Conservation (phyloP, 23 tunicate genomes). For the Halocynthia roretzi region DNA sequence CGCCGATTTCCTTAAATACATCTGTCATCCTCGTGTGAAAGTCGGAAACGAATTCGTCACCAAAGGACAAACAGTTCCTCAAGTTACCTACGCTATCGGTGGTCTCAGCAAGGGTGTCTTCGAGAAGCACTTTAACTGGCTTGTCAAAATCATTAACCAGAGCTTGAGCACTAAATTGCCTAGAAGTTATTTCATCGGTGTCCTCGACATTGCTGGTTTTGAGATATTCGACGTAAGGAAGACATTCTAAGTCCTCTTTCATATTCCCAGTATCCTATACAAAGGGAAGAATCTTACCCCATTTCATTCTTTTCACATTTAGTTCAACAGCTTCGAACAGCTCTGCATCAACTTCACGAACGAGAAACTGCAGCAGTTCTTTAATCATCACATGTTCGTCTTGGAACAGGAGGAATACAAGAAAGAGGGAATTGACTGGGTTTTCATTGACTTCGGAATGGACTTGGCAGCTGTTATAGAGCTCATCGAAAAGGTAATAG, state of each 20-base stretch:
- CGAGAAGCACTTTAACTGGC: slow-evolving; percentile 91
- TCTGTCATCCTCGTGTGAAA: slow-evolving; percentile 92
- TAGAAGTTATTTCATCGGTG: slow-evolving; percentile 98
- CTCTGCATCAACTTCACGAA: slow-evolving; percentile 99
- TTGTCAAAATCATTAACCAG: slow-evolving; percentile 72
- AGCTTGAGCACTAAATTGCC: slow-evolving; percentile 91
- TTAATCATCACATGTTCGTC: slow-evolving; percentile 99
- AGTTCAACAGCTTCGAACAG: slow-evolving; percentile 99
- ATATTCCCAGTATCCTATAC: background rate
- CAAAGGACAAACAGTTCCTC: slow-evolving; percentile 90
- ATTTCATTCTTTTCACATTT: background rate
- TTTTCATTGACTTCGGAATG: slow-evolving; percentile 98
- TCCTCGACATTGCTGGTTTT: slow-evolving; percentile 99
- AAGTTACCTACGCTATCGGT: slow-evolving; percentile 64
- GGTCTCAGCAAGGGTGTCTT: slow-evolving; percentile 91
- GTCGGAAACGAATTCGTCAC: slow-evolving; percentile 99
- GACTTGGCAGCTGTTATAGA: slow-evolving; percentile 97
- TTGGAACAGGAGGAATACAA: slow-evolving; percentile 99
- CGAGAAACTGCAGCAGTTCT: slow-evolving; percentile 98
- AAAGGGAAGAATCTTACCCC: background rate
- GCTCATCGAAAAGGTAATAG: slow-evolving; percentile 78
- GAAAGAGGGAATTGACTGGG: slow-evolving; percentile 98
- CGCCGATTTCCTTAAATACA: slow-evolving; percentile 80
- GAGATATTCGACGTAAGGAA: slow-evolving; percentile 96
- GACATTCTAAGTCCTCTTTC: background rate